phyloP scores from a whole-genome alignment of 2,888 invertebrate species.

The Dicyrtomina minuta region DNA sequence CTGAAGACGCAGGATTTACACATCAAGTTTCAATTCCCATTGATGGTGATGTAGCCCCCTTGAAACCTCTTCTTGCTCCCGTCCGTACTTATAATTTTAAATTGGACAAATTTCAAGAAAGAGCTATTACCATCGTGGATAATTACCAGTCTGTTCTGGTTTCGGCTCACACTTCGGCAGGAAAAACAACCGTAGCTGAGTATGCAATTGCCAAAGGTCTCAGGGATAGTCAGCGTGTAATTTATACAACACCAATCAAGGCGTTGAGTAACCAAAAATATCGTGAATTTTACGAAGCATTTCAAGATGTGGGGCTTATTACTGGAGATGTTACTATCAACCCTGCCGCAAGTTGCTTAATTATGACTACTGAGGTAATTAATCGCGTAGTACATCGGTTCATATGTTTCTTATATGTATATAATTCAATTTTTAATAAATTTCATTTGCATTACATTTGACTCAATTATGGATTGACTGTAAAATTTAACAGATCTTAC shows the following conservation, averaged over 20 bases:
- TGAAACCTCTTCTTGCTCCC: conserved; percentile 67
- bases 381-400: conserved; percentile 7
- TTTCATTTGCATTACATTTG: neutral
- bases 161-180: conserved; percentile 98
- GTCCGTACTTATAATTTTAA: conserved; percentile 92
- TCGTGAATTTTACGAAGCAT: conserved; percentile 94
- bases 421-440: neutral
- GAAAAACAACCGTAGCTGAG: conserved; percentile 97
- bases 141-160: conserved; percentile 98
- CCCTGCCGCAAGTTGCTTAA: conserved; percentile 93
- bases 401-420: neutral
- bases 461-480: neutral
- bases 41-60: conserved; percentile 70
- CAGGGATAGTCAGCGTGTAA: conserved; percentile 92
- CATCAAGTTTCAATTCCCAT: conserved; percentile 95
- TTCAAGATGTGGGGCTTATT: conserved; percentile 95
- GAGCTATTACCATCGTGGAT: conserved; percentile 93
- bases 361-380: conserved; percentile 97
- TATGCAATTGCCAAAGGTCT: conserved; percentile 95
- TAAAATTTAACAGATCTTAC: conserved; percentile 69
- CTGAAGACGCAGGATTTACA: conserved; percentile 76
- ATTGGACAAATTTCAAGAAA: conserved; percentile 96
- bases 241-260: conserved; percentile 99
- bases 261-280: conserved; percentile 99
- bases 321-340: conserved; percentile 99